Evolutionary conservation across 2,113 vertebrate species (phyloP), one percentile per base, ranked within the genome.

Genomic region (Suncus etruscus): DNA sequence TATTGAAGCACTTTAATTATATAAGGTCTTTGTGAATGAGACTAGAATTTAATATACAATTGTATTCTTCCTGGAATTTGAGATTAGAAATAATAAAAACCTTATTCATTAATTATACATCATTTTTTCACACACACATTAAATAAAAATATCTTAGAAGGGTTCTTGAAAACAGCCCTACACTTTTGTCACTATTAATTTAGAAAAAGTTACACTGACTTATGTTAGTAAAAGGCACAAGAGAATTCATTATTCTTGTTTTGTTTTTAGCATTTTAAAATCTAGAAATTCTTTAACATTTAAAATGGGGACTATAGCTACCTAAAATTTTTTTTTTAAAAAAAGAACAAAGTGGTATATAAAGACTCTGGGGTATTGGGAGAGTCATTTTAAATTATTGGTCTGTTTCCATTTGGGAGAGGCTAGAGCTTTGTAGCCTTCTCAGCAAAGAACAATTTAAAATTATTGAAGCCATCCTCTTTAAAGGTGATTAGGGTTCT

Each of bases 1-100:
- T 97, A 98, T 97, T 96, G 97, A 97, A 95, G 96, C 97, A 97
- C 98, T 98, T 98, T 98, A 98, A 98, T 98, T 98, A 97, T 96
- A 97, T 95, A 97, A 96, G 95, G 95, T 96, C 96, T 97, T 97
- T 97, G 95, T 94, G 95, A 96, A 97, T 97, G 97, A 97, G 96
- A 96, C 97, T 97, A 90, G 95, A 97, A 97, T 97, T 96, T 95
- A 92, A 75, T 91, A 96, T 92, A 92, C 97, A 97, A 97, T 94
- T 93, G 82, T 96, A 95, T 96, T 97, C 96, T 93, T 96, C 94
- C 83, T 91, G 97, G 96, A 97, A 96, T 81, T 95, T 79, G 90
- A 97, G 97, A 92, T 96, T 94, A 88, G 92, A 96, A 97, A 96
- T 76, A 68, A 96, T 95, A 97, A 97, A 92, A 94, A 94, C 94